Conservation (phyloP, 2,113 vertebrate genomes). For the Polypterus bichir region DNA sequence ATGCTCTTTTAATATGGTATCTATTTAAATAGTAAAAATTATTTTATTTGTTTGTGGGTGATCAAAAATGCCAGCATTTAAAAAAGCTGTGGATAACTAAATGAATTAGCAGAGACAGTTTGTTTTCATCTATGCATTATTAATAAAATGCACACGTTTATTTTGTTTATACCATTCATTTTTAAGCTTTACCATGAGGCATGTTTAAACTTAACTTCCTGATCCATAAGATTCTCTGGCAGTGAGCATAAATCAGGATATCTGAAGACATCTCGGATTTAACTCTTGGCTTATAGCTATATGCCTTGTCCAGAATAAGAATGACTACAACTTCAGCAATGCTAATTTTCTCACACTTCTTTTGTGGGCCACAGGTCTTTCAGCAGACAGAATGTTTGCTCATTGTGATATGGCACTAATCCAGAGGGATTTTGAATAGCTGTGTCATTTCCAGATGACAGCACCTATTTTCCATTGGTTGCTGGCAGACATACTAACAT, state of each 20-base stretch:
- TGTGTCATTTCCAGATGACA: constrained; percentile 58
- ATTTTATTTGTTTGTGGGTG: no score
- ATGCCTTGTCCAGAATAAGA: constrained; percentile 16
- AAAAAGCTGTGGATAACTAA: no score
- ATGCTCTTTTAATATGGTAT: no score
- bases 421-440: constrained; percentile 43
- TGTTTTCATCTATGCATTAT: no score
- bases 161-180: no score
- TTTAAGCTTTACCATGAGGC: no score
- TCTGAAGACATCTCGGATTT: constrained; percentile 22
- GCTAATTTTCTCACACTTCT: constrained; percentile 27
- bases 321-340: constrained; percentile 20
- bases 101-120: no score
- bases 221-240: no score
- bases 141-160: no score
- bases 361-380: constrained; percentile 36
- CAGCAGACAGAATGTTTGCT: constrained; percentile 35
- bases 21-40: no score
- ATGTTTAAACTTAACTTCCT: no score
- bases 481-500: constrained; percentile 37
- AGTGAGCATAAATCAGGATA: constrained; percentile 18
- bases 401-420: constrained; percentile 41
- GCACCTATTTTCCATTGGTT: constrained; percentile 45
- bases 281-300: constrained; percentile 12
- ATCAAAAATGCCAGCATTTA: no score